Evolutionary conservation across 2,888 invertebrate species (phyloP).

Genomic region (Yponomeuta sedellus): DNA sequence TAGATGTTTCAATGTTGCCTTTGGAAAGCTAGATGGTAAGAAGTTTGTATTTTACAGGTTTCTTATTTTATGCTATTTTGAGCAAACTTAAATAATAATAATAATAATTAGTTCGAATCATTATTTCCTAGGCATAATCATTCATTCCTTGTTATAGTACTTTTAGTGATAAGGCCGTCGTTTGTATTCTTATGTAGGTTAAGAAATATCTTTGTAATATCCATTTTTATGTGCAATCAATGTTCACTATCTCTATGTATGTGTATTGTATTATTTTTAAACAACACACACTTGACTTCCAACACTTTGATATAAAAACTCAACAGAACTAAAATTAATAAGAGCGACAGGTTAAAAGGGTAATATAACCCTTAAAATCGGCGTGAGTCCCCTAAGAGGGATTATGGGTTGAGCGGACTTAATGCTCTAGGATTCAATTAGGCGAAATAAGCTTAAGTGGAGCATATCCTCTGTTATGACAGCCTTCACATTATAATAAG

Average conservation of each 20-base stretch:
- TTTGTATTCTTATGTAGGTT: too few relatives aligned
- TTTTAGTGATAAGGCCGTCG: too few relatives aligned
- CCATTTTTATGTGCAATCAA: too few relatives aligned
- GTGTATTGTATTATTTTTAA: not conserved
- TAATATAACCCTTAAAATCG: constrained; percentile 52
- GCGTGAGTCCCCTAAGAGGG: constrained; percentile 69
- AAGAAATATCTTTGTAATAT: too few relatives aligned
- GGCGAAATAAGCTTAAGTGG: constrained; percentile 74
- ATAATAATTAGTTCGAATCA: too few relatives aligned
- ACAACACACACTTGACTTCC: not conserved
- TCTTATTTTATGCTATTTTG: not conserved
- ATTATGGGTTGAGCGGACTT: constrained; percentile 65
- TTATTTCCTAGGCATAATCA: too few relatives aligned
- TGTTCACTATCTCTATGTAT: too few relatives aligned
- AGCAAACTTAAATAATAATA: not conserved
- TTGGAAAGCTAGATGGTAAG: constrained; percentile 21
- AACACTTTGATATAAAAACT: not conserved
- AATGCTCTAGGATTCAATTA: constrained; percentile 75
- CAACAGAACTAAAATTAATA: constrained; percentile 42
- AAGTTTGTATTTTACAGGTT: not conserved
- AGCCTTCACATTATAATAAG: constrained; percentile 61
- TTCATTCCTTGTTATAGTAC: too few relatives aligned
- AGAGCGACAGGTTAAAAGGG: constrained; percentile 47
- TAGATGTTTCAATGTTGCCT: constrained; percentile 15
- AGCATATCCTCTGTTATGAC: constrained; percentile 72